Evolutionary conservation across 1,140 invertebrate genomes (phyloP).

Genomic region (Hylaeus anthracinus): DNA sequence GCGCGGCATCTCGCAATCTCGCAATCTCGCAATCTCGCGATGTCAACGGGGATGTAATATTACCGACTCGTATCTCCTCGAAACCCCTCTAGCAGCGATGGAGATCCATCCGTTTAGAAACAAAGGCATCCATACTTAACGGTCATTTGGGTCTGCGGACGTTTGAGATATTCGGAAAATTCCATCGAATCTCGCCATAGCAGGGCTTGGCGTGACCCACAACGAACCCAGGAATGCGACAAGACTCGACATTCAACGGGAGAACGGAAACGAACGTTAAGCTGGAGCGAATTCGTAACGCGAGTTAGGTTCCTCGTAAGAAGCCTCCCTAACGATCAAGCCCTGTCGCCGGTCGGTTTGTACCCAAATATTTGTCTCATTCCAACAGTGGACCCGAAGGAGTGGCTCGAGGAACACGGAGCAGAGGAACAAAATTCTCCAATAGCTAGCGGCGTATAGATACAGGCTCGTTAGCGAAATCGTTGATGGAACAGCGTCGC

Average conservation of each 20-base stretch:
- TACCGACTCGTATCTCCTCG: slow-evolving; percentile 48
- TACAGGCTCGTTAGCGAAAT: slow-evolving; percentile 36
- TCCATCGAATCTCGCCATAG: slow-evolving; percentile 13
- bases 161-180: slow-evolving; percentile 46
- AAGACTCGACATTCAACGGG: background rate
- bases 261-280: slow-evolving; percentile 1
- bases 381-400: background rate
- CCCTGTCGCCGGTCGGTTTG: background rate
- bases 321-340: background rate
- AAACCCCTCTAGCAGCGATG: no score
- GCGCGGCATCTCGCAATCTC: slow-evolving; percentile 48
- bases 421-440: background rate
- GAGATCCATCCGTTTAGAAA: background rate
- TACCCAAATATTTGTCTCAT: background rate
- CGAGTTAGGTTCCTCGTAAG: background rate
- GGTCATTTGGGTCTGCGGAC: slow-evolving; percentile 5
- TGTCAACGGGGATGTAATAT: slow-evolving; percentile 52
- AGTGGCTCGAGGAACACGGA: background rate
- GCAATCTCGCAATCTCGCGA: slow-evolving; percentile 39
- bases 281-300: background rate
- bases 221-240: slow-evolving; percentile 35
- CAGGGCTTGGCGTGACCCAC: slow-evolving; percentile 22
- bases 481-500: slow-evolving; percentile 4
- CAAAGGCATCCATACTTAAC: no score
- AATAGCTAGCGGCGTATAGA: slow-evolving; percentile 18